These are phyloP conservation scores for Schmidtea mediterranea DNA, from an alignment of 1,140 invertebrate genomes.

Conservation along the genomic window DNA sequence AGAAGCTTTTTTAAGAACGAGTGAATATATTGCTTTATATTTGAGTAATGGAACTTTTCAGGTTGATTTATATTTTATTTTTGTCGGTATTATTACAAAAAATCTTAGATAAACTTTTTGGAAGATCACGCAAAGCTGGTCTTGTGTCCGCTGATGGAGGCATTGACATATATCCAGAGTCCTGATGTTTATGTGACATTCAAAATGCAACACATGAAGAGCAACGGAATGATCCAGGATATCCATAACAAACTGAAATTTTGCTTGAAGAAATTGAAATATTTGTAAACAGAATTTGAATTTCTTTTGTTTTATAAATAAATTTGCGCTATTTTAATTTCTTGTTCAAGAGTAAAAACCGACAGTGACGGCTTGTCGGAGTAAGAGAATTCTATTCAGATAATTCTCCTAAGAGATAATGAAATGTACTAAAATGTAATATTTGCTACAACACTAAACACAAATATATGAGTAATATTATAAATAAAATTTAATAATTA, in stretches of 20 bases:
- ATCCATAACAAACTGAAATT: background rate
- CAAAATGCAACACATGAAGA: constrained; percentile 49
- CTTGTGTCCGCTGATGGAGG: constrained; percentile 77
- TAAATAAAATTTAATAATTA: too few species aligned
- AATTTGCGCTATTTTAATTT: too few species aligned
- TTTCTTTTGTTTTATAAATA: too few species aligned
- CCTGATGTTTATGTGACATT: constrained; percentile 66
- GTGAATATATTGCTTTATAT: constrained; percentile 74
- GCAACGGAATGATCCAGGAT: constrained; percentile 33
- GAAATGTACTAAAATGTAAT: too few species aligned
- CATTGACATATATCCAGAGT: constrained; percentile 74
- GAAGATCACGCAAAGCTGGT: constrained; percentile 85
- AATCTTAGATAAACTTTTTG: constrained; percentile 69
- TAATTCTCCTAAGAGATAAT: too few species aligned
- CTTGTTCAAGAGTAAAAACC: too few species aligned
- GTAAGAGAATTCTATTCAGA: too few species aligned
- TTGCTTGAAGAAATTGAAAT: background rate
- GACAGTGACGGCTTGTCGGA: too few species aligned
- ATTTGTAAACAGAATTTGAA: too few species aligned
- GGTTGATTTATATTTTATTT: constrained; percentile 30
- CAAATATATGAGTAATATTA: too few species aligned
- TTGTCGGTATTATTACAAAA: background rate
- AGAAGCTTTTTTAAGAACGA: constrained; percentile 76
- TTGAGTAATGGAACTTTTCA: constrained; percentile 86
- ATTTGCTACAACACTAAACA: too few species aligned